Base-by-base conservation (phyloP, 2,113 vertebrate genomes). In the Onychorhynchus coronatus region DNA sequence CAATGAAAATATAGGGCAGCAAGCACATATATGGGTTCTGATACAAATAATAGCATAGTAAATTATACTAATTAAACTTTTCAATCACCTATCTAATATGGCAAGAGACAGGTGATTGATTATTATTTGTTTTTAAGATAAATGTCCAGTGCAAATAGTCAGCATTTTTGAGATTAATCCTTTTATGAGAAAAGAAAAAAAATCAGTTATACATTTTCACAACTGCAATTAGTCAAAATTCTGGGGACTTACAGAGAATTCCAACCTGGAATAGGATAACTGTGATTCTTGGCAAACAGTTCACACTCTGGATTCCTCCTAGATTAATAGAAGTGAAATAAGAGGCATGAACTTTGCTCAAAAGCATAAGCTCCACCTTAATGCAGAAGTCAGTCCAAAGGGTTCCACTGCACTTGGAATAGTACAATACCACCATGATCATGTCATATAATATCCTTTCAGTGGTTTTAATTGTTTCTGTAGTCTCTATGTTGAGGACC, bases 21-120 rank as follows among this genome's bases (percentile, higher is more conserved):
- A 66, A 85, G 14, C 3, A 4, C 19, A 33, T n/a, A 12, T 8
- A 41, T 12, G 53, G 5, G 59, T 82, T 66, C 41, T 68, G 21
- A n/a, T 58, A 22, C 59, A 6, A 4, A 25, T 17, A 66, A 17
- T 30, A 73, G n/a, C n/a, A 62, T 30, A 68, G 24, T 8, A 89
- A 81, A 89, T 79, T 53, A 83, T 20, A 55, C 47, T 62, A 79
- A 88, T 35, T 90, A 62, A 76, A 85, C 30, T 88, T 91, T 89
- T 79, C 53, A 82, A 53, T 91, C 27, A 75, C 11, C n/a, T 61
- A 28, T 33, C 6, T 79, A 82, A 65, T 68, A 85, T 17, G n/a
- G 18, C 37, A 79, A 65, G 49, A 88, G 4, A 18, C 15, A 78
- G 14, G 6, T 44, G 56, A 79, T 50, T 70, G 28, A 50, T 79